Evolutionary conservation across 2,113 vertebrate species (phyloP).

Genomic region (Symphodus melops): DNA sequence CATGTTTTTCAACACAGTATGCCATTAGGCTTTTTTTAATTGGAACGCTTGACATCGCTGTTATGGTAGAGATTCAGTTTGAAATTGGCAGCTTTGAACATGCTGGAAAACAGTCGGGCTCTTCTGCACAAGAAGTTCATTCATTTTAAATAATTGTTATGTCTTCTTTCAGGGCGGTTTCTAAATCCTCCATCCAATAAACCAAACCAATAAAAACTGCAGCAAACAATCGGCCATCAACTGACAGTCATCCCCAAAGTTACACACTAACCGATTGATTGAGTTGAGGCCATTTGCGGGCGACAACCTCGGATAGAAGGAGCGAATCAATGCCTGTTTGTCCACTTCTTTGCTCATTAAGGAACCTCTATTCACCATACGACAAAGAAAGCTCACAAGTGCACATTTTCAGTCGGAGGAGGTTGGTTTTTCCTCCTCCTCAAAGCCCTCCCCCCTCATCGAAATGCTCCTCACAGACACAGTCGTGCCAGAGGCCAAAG

Average conservation of each 20-base stretch:
- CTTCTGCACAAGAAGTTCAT: too few species aligned
- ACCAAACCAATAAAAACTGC: background rate
- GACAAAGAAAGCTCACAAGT: slow-evolving; percentile 82
- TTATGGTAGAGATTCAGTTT: background rate
- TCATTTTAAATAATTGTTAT: too few species aligned
- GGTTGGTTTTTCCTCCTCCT: slow-evolving; percentile 81
- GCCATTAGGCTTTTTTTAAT: slow-evolving; percentile 55
- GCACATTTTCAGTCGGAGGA: slow-evolving; percentile 80
- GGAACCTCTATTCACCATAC: slow-evolving; percentile 74
- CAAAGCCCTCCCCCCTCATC: slow-evolving; percentile 83
- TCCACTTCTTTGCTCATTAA: slow-evolving; percentile 79
- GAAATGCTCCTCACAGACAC: slow-evolving; percentile 84
- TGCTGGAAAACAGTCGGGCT: background rate
- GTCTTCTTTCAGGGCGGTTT: too few species aligned
- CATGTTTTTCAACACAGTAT: slow-evolving; percentile 18
- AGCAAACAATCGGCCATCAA: slow-evolving; percentile 21
- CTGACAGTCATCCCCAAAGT: slow-evolving; percentile 39
- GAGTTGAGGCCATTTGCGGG: slow-evolving; percentile 65
- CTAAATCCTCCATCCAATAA: background rate
- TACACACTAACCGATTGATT: slow-evolving; percentile 50
- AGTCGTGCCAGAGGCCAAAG: slow-evolving; percentile 77
- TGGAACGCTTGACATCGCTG: background rate
- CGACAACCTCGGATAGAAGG: slow-evolving; percentile 45
- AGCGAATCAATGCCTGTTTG: slow-evolving; percentile 81
- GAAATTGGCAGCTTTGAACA: slow-evolving; percentile 23